Base-by-base conservation (phyloP, 1,140 invertebrate genomes). In the Dufourea novaeangliae region DNA sequence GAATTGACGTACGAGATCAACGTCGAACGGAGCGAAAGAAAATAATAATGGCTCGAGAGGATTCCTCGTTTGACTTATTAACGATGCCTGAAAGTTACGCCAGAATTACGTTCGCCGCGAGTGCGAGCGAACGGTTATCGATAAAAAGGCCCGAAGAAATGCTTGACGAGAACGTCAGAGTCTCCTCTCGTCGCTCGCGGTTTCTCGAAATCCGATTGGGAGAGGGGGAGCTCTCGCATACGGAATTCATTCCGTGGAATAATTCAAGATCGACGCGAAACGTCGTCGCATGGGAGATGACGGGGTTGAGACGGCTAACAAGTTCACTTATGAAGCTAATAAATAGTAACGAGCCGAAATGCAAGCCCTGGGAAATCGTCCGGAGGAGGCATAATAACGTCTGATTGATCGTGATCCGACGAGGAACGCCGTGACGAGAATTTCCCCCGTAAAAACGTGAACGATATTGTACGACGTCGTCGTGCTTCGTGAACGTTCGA, bases 271-370 rank as follows among this genome's bases (percentile, higher is more conserved):
- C 8, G n/a, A 8, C 34, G 32, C 14, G 39, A 61, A 37, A 34
- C 59, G 37, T 0, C 34, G n/a, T 22, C 20, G n/a, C n/a, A n/a
- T n/a, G n/a, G n/a, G n/a, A n/a, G n/a, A n/a, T 10, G 20, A 4
- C 34, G n/a, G 32, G 59, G 8, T 22, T 25, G 59, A 62, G 17
- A 25, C 37, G 22, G 34, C 59, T 39, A 62, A 37, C n/a, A 62
- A 62, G 59, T 22, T 62, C 59, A 25, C 59, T 62, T 62, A 62
- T 25, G 34, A 41, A 62, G 37, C 59, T 62, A 62, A 62, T 62
- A 62, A 62, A 62, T 62, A 62, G 59, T 62, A 62, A 62, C 25
- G 59, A 34, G 20, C 20, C 17, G 10, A n/a, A 62, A 39, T 25
- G 59, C 34, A n/a, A 39, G 59, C 59, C 59, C 14, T 3, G 20